Conservation (phyloP, 2,113 vertebrate genomes). For the Coreoperca whiteheadi region DNA sequence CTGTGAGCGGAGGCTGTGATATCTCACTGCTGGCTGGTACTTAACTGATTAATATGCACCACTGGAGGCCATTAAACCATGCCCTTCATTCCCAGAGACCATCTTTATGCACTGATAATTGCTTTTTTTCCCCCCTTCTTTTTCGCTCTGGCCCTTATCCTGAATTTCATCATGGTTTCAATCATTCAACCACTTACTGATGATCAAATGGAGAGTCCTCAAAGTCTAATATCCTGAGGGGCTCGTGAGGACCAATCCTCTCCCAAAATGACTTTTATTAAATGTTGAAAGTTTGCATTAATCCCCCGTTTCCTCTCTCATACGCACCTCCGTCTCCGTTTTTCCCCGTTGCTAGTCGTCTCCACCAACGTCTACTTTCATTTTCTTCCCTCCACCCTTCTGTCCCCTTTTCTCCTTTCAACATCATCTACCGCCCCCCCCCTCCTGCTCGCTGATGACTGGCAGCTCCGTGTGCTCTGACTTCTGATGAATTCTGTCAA, state of each 20-base stretch:
- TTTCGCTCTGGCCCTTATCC: conserved; percentile 9
- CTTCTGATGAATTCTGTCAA: conserved; percentile 41
- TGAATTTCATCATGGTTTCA: conserved; percentile 38
- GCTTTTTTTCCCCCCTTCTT: background rate
- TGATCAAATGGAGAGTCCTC: conserved; percentile 48
- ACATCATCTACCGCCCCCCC: no score
- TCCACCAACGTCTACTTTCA: background rate
- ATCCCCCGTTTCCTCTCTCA: conserved; percentile 6
- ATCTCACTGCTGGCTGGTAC: background rate
- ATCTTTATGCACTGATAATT: conserved; percentile 1
- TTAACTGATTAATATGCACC: conserved; percentile 31
- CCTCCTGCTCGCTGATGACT: no score
- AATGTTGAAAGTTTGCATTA: conserved; percentile 35
- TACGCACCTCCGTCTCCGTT: background rate
- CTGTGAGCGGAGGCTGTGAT: background rate
- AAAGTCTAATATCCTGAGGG: conserved; percentile 29
- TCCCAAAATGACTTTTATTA: conserved; percentile 48
- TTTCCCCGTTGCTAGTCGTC: background rate
- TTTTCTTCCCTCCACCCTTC: background rate
- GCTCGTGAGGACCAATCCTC: conserved; percentile 33
- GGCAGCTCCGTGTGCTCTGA: conserved; percentile 18
- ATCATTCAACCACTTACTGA: conserved; percentile 32
- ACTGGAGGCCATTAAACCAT: conserved; percentile 18
- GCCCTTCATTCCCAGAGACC: conserved; percentile 1
- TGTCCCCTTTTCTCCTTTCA: background rate